These are phyloP conservation scores for Dryobota labecula DNA, from an alignment of 2,888 invertebrate genomes.

Conservation along the genomic window DNA sequence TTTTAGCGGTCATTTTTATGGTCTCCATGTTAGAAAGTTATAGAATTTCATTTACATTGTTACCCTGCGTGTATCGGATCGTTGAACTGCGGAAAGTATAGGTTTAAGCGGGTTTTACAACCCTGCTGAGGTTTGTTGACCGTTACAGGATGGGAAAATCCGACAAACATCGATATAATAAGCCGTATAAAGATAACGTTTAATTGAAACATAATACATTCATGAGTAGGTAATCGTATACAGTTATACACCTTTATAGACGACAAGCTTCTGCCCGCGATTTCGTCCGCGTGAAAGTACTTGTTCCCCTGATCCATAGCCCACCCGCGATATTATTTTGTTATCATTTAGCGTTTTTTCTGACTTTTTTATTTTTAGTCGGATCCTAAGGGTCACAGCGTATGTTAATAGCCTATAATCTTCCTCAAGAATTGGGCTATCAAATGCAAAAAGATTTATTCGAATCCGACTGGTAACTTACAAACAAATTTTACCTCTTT, in stretches of 20 bases:
- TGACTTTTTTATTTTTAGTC: too few species aligned
- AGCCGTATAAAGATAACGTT: constrained; percentile 7
- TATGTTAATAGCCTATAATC: too few species aligned
- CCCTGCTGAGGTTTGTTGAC: constrained; percentile 62
- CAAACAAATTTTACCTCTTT: too few species aligned
- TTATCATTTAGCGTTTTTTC: too few species aligned
- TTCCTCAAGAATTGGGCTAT: too few species aligned
- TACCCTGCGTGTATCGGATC: constrained; percentile 79
- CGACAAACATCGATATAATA: constrained; percentile 34
- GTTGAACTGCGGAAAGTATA: constrained; percentile 64
- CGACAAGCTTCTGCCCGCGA: too few species aligned
- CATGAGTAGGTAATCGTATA: background rate
- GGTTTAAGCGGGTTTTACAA: constrained; percentile 57
- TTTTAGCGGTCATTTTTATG: constrained; percentile 60
- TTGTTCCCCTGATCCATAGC: too few species aligned
- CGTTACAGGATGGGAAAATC: constrained; percentile 48
- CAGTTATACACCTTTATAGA: background rate
- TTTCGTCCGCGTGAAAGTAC: too few species aligned
- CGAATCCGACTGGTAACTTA: too few species aligned
- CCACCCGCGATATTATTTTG: too few species aligned
- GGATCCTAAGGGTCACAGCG: too few species aligned
- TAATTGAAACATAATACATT: constrained; percentile 6
- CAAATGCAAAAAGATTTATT: too few species aligned
- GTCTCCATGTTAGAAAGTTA: constrained; percentile 61
- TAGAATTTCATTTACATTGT: constrained; percentile 77